phyloP scores from a whole-genome alignment of 2,888 invertebrate genomes.

The Leucoma salicis region DNA sequence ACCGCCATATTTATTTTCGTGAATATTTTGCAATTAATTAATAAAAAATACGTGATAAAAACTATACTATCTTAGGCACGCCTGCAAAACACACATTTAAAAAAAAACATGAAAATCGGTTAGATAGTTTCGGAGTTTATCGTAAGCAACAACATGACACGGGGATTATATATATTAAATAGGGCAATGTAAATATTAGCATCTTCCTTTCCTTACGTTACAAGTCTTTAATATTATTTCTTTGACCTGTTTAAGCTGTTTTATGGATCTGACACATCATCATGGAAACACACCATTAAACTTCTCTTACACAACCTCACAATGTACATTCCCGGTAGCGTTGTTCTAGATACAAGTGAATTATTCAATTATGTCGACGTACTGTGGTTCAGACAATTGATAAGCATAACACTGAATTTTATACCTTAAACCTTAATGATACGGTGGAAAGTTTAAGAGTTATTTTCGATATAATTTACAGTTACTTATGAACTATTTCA shows the following conservation, averaged over 20 bases:
- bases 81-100: too few species aligned
- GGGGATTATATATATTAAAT: too few species aligned
- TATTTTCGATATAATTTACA: too few species aligned
- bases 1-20: too few species aligned
- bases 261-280: background rate
- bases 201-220: too few species aligned
- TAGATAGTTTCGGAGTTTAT: too few species aligned
- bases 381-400: background rate
- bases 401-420: background rate
- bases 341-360: slow-evolving; percentile 38
- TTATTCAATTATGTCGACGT: slow-evolving; percentile 38
- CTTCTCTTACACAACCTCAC: background rate
- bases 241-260: background rate
- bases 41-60: too few species aligned
- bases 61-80: too few species aligned
- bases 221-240: slow-evolving; percentile 7
- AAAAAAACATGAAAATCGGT: too few species aligned
- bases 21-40: too few species aligned
- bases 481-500: slow-evolving; percentile 18
- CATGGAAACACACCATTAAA: slow-evolving; percentile 6
- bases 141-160: too few species aligned
- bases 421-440: background rate
- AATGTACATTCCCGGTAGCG: slow-evolving; percentile 29
- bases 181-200: too few species aligned
- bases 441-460: slow-evolving; percentile 15